These are phyloP conservation scores for Diadromus collaris DNA, from an alignment of 2,888 invertebrate genomes.

Conservation along the genomic window DNA sequence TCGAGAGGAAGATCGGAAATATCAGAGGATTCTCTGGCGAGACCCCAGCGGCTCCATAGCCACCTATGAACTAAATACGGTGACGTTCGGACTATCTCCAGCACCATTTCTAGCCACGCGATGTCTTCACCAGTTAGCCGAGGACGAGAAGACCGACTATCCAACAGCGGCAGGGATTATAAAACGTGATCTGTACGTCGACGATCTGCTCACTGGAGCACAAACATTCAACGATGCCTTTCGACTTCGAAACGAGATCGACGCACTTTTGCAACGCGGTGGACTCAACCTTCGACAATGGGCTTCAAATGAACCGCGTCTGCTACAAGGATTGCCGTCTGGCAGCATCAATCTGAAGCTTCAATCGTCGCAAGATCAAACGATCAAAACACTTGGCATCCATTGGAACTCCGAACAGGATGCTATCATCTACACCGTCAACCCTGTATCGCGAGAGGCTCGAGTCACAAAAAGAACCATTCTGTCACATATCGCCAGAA, in stretches of 20 bases:
- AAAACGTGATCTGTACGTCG: constrained; percentile 12
- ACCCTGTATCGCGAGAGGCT: too few species aligned
- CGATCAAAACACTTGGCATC: constrained; percentile 35
- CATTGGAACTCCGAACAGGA: neutral
- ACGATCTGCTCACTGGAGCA: constrained; percentile 28
- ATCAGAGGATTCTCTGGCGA: too few species aligned
- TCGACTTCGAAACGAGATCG: neutral
- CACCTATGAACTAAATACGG: constrained; percentile 33
- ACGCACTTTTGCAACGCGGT: neutral
- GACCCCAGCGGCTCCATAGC: too few species aligned
- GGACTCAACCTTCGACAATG: constrained; percentile 19
- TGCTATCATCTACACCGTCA: neutral
- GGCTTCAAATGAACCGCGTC: constrained; percentile 8
- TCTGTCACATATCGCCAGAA: constrained; percentile 3
- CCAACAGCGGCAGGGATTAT: constrained; percentile 10
- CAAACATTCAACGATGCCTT: constrained; percentile 22
- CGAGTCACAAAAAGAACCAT: constrained; percentile 25
- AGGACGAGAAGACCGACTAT: constrained; percentile 7
- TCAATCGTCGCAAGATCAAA: neutral
- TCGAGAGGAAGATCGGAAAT: constrained; percentile 49
- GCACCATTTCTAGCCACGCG: constrained; percentile 48
- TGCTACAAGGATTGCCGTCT: neutral
- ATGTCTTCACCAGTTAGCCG: constrained; percentile 32
- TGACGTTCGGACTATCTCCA: constrained; percentile 37
- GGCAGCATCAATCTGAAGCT: constrained; percentile 19